Conservation (phyloP, 2,797 vertebrate genomes). For the Euphonia xanthogaster region DNA sequence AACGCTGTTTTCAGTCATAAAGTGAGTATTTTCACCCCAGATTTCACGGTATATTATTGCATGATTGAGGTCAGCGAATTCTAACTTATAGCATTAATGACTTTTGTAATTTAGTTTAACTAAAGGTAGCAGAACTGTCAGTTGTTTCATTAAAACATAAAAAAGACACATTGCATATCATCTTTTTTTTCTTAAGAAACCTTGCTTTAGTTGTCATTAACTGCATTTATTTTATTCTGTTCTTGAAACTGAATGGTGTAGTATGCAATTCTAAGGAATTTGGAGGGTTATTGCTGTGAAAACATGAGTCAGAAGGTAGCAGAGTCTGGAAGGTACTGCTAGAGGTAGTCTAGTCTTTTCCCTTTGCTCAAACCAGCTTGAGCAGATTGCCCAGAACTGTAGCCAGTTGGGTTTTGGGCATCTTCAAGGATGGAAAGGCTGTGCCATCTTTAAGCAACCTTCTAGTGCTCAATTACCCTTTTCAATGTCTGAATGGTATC, state of each 20-base stretch:
- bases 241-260: not conserved
- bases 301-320: not conserved
- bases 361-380: not conserved
- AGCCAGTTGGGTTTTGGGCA: not conserved
- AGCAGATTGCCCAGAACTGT: not conserved
- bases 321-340: not conserved
- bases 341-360: not conserved
- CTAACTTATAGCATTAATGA: not conserved
- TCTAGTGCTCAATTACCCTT: not conserved
- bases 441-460: not conserved
- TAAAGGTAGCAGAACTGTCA: not conserved
- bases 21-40: conserved; percentile 82
- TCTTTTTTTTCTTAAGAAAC: not conserved
- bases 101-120: not conserved
- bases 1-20: conserved; percentile 97
- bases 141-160: not conserved
- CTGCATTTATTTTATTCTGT: not conserved
- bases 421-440: not conserved
- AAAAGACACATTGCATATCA: not conserved
- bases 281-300: not conserved
- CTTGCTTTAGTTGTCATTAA: not conserved
- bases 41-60: not conserved
- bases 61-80: not conserved
- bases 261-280: not conserved
- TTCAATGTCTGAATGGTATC: not conserved